These are phyloP conservation scores for Drosophila barbarae DNA, from an alignment of 2,888 invertebrate species.

Conservation along the genomic window DNA sequence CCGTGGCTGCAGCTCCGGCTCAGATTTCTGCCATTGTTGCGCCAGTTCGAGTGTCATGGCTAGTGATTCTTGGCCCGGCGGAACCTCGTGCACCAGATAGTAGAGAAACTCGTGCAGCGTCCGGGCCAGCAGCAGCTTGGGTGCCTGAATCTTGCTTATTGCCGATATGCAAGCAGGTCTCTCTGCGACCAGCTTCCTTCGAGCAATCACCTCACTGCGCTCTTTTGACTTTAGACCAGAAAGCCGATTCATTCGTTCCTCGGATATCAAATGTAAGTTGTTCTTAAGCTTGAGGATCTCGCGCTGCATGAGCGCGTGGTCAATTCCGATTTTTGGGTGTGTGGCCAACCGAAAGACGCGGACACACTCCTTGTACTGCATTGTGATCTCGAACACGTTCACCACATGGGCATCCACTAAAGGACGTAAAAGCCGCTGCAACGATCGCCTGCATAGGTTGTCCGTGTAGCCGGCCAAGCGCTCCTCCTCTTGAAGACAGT, in stretches of 20 bases:
- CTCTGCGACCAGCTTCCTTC: not conserved
- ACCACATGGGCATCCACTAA: constrained; percentile 79
- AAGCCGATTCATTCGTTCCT: constrained; percentile 57
- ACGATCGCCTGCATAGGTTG: constrained; percentile 82
- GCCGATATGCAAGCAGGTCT: not conserved
- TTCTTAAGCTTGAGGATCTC: constrained; percentile 74
- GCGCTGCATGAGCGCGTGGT: constrained; percentile 62
- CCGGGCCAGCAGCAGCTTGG: constrained; percentile 84
- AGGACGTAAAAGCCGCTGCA: constrained; percentile 82
- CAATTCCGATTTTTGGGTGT: constrained; percentile 71
- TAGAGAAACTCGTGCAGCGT: constrained; percentile 85
- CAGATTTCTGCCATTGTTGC: constrained; percentile 69
- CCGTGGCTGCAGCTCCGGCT: constrained; percentile 76
- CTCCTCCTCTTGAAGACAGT: constrained; percentile 82
- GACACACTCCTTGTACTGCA: constrained; percentile 62
- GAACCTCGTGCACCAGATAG: constrained; percentile 84
- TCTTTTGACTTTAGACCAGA: constrained; percentile 18
- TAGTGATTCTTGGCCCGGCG: constrained; percentile 73
- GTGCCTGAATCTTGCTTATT: constrained; percentile 34
- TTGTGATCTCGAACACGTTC: constrained; percentile 69
- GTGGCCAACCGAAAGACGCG: constrained; percentile 72
- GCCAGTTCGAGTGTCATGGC: constrained; percentile 60
- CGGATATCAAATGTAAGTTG: constrained; percentile 57
- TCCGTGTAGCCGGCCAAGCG: constrained; percentile 82
- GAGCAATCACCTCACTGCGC: constrained; percentile 41